Evolutionary conservation across 35 echinoderm and acorn worm species (phyloP).

Genomic region (Apostichopus parvimensis): DNA sequence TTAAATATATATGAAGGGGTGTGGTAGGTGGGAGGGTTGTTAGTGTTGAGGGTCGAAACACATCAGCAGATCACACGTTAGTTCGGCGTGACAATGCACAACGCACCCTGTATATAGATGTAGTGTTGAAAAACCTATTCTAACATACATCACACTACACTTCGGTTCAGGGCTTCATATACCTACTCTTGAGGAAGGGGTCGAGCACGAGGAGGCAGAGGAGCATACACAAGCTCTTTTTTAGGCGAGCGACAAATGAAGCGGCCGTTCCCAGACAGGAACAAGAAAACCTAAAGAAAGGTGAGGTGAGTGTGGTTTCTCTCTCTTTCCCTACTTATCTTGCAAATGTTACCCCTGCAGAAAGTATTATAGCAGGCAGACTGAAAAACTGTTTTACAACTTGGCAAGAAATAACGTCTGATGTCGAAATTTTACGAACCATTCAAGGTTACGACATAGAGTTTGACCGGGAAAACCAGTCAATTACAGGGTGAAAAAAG

Average conservation of each 20-base stretch:
- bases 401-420: neutral
- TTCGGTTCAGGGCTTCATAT: neutral
- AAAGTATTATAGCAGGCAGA: neutral
- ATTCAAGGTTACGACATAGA: neutral
- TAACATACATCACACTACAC: too few species aligned
- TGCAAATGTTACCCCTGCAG: neutral
- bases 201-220: conserved; percentile 25
- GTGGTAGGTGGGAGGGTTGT: too few species aligned
- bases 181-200: neutral
- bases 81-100: too few species aligned
- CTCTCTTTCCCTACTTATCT: neutral
- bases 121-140: too few species aligned
- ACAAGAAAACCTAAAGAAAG: neutral
- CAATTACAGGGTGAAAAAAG: neutral
- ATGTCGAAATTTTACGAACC: neutral
- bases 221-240: neutral
- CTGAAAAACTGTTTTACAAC: neutral
- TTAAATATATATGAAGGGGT: too few species aligned
- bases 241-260: neutral
- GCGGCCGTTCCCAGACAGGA: neutral
- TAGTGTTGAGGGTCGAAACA: too few species aligned
- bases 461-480: conserved; percentile 24
- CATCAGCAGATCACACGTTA: too few species aligned
- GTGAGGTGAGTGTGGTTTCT: neutral
- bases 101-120: too few species aligned